Evolutionary conservation across 2,113 vertebrate species (phyloP).

Genomic region (Ariopsis seemanni): DNA sequence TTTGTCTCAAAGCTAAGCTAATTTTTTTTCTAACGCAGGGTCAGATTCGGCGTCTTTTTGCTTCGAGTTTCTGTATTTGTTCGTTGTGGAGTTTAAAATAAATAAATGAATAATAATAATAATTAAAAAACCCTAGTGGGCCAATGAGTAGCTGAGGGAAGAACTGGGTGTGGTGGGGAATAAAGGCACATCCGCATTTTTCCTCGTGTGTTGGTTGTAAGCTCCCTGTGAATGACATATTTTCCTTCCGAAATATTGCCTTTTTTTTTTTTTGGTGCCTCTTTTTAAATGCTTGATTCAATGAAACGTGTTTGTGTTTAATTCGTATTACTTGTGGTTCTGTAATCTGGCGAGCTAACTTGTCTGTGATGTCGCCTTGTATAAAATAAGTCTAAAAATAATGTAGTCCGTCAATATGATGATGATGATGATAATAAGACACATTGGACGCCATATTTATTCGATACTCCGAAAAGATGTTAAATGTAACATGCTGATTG

Average conservation of each 20-base stretch:
- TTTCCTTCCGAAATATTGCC: not conserved
- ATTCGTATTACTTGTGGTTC: not conserved
- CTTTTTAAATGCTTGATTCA: not conserved
- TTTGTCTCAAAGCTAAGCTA: not conserved
- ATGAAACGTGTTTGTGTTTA: not conserved
- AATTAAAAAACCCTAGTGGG: not conserved
- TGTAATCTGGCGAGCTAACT: not conserved
- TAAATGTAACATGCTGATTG: not conserved
- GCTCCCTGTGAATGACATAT: not conserved
- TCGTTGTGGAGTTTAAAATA: not conserved
- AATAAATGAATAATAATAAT: not conserved
- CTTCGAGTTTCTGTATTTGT: not conserved
- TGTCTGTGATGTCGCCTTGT: not conserved
- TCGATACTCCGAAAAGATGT: not conserved
- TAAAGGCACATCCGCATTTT: constrained; percentile 52
- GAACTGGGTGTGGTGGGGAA: constrained; percentile 53
- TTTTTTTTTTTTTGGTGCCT: not conserved
- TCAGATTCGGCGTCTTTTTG: not conserved
- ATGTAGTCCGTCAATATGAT: not conserved
- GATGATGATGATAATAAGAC: no score
- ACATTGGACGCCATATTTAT: not conserved
- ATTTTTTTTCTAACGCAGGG: not conserved
- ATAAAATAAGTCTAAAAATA: not conserved
- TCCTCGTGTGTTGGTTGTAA: constrained; percentile 7
- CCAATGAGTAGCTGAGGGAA: constrained; percentile 31